Base-by-base conservation (phyloP, 2,888 invertebrate genomes). In the Chalcis sispes region DNA sequence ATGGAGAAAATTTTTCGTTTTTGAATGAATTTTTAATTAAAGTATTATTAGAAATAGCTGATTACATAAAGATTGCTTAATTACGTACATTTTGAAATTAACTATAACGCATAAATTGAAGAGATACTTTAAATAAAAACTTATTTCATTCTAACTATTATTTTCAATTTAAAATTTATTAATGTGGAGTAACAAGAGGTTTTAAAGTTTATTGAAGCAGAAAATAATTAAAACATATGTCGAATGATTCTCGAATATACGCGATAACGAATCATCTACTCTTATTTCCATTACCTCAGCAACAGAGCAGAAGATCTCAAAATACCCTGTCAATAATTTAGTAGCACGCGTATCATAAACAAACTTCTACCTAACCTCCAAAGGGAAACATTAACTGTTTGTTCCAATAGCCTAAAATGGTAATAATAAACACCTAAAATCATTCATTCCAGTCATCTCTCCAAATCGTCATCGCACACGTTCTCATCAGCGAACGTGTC, bases 291-390 rank as follows among this genome's bases (percentile, higher is more conserved):
- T 40, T 10, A 10, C 27, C 2, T 32, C 10, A 50, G 27, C 46
- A 46, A 29, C 48, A 15, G n/a, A 64, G 71, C 54, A 64, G 32
- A 64, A 64, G 62, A 61, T 65, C 8, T 27, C 2, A 40, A 52
- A 66, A 58, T 50, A 50, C 20, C 5, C 40, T 81, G 80, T 84
- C 81, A 83, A n/a, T n/a, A n/a, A n/a, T n/a, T 81, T 82, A 82
- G 81, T 20, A 50, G 73, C 10, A 20, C 18, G 20, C 32, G 78
- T 81, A 79, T 83, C 59, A 74, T 79, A 76, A 80, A 77, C 75
- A 75, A 70, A 65, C 61, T 61, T n/a, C 73, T 42, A 79, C 80
- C 73, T 80, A 80, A 81, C 81, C 82, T 80, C 80, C 80, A 72
- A 64, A 59, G 8, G 20, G 15, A 56, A 29, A 27, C 42, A 42